Conservation (phyloP, 1,140 invertebrate species). For the Phthorimaea operculella region DNA sequence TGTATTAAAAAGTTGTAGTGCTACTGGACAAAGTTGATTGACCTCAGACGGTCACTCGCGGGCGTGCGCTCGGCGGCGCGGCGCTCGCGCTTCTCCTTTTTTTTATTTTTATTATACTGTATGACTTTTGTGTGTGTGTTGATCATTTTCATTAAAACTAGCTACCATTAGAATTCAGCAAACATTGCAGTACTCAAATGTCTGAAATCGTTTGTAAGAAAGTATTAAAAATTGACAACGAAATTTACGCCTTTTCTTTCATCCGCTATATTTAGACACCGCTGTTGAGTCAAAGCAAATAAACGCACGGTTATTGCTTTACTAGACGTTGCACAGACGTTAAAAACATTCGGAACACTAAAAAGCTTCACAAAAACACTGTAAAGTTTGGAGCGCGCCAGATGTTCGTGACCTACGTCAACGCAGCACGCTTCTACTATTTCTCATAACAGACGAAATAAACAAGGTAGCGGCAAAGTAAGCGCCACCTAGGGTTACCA, state of each 20-base stretch:
- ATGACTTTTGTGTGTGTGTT: constrained; percentile 8
- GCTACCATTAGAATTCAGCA: no score
- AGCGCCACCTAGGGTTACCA: constrained; percentile 10
- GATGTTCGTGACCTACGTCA: constrained; percentile 40
- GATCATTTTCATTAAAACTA: background rate
- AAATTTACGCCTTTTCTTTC: no score
- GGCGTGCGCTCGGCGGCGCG: constrained; percentile 4
- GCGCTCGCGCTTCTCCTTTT: constrained; percentile 15
- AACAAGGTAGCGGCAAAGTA: constrained; percentile 17
- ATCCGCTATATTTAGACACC: no score
- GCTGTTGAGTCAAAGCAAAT: background rate
- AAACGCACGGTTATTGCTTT: background rate
- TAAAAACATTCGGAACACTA: constrained; percentile 10
- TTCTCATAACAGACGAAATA: constrained; percentile 27
- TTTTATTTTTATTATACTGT: constrained; percentile 21
- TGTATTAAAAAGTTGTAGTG: constrained; percentile 33
- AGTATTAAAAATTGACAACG: no score
- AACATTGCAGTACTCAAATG: no score
- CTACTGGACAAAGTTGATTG: constrained; percentile 37
- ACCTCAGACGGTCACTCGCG: constrained; percentile 27
- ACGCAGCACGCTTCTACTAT: constrained; percentile 17
- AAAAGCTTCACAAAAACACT: constrained; percentile 24
- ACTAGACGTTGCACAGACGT: constrained; percentile 27
- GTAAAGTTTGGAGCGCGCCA: constrained; percentile 16
- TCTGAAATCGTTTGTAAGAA: no score